Percentiles rank a stretch among this genome's conserved stretches.
Evolutionary conservation across 2,113 vertebrate genomes (phyloP).

Genomic region (Rhadina sibilatrix): DNA sequence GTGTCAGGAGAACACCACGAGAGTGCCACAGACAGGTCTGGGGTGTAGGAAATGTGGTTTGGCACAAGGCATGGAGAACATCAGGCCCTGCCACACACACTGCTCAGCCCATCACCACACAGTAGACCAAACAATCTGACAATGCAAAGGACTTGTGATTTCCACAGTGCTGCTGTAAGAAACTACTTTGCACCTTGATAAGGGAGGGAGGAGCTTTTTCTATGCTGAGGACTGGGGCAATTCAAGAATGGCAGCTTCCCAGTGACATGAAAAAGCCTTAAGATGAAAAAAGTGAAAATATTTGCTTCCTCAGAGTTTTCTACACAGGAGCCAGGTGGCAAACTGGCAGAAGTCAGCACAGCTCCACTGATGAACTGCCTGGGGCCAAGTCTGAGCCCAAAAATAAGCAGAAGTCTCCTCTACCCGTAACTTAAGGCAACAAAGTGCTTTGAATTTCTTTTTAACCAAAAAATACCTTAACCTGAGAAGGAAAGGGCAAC

Average conservation of each 20-base stretch:
- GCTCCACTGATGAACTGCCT: not conserved
- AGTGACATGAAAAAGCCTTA: not conserved
- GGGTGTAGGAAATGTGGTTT: accelerated
- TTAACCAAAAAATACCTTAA: not conserved
- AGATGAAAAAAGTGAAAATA: not conserved
- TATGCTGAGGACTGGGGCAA: not conserved
- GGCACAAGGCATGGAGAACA: accelerated
- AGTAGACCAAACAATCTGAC: accelerated
- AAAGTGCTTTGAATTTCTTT: not conserved
- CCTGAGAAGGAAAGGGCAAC: not conserved
- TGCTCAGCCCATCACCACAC: not conserved
- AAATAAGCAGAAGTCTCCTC: not conserved
- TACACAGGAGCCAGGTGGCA: not conserved
- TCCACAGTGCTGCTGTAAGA: not conserved
- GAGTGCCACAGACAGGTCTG: not conserved
- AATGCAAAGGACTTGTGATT: not conserved
- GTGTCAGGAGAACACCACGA: not conserved
- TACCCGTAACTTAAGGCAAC: accelerated
- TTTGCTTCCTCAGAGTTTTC: not conserved
- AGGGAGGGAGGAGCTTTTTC: not conserved
- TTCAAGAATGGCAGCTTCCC: not conserved
- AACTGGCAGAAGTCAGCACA: not conserved
- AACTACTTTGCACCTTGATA: not conserved
- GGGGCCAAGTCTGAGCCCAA: not conserved
- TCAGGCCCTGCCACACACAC: not conserved